Conservation (phyloP, 2,797 vertebrate genomes). For the Sebastes paucispinis region DNA sequence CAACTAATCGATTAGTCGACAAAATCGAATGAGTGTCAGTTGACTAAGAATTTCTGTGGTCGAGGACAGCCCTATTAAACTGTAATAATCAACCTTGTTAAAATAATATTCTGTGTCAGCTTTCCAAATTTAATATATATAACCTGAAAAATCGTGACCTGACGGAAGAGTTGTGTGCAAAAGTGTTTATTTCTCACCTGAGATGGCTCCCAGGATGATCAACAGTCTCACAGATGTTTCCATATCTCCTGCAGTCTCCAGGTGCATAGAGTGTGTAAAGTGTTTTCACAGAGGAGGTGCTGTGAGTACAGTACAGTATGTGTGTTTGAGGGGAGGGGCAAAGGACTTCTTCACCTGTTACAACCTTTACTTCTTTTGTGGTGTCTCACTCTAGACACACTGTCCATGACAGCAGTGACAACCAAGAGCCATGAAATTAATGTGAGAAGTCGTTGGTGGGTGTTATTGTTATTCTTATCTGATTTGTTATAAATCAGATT, state of each 20-base stretch:
- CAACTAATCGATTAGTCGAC: too few species aligned
- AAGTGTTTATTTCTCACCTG: constrained; percentile 25
- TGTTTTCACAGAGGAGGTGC: not conserved
- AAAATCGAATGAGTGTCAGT: too few species aligned
- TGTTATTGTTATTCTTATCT: not conserved
- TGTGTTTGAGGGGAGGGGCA: not conserved
- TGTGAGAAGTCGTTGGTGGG: not conserved
- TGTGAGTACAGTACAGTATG: constrained; percentile 1
- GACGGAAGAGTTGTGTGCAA: not conserved
- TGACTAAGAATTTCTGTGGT: fast-evolving
- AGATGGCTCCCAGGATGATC: constrained; percentile 29
- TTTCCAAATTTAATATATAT: not conserved
- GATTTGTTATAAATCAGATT: not conserved
- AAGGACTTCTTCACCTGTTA: not conserved
- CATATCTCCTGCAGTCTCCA: constrained; percentile 23
- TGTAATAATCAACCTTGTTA: not conserved
- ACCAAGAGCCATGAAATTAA: not conserved
- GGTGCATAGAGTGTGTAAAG: not conserved
- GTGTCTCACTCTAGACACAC: not conserved
- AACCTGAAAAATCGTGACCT: not conserved
- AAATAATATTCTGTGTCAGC: too few species aligned
- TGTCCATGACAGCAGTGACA: not conserved
- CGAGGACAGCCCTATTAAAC: not conserved
- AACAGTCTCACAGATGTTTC: constrained; percentile 7
- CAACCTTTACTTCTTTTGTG: not conserved